Conservation (phyloP, 1,140 invertebrate genomes). For the Kradibia gibbosae region DNA sequence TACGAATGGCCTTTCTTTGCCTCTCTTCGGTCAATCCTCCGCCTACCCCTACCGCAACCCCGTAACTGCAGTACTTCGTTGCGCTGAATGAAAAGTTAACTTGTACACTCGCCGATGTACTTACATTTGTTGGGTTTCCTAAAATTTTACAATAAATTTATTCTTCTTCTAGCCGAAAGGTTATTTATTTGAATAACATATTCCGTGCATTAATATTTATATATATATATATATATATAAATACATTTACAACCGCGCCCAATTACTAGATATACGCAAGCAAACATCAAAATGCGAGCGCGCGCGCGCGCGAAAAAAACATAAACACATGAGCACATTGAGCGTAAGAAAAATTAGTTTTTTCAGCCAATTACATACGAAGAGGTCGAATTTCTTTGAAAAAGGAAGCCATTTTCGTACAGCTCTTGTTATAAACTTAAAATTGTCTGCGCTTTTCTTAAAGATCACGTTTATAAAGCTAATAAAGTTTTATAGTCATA, state of each 20-base stretch:
- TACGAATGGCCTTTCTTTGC: background rate
- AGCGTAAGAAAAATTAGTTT: background rate
- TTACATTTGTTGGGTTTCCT: background rate
- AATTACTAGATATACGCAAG: no score
- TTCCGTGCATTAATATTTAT: no score
- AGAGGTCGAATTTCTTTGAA: background rate
- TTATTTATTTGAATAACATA: background rate
- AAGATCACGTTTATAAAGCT: no score
- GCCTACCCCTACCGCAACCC: no score
- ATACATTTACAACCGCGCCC: background rate
- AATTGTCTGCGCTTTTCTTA: background rate
- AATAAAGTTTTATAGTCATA: background rate
- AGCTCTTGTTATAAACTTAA: background rate
- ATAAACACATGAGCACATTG: no score
- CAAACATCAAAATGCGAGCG: no score
- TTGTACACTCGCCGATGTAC: background rate
- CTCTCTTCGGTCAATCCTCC: background rate
- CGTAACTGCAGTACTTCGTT: no score
- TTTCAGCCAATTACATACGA: background rate
- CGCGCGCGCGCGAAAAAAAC: no score
- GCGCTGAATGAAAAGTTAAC: background rate
- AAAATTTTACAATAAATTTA: background rate
- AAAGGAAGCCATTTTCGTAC: background rate
- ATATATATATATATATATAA: background rate
- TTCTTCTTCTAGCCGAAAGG: background rate